Percentiles rank a stretch among this genome's conserved stretches.
Evolutionary conservation across 2,888 invertebrate species (phyloP).

Genomic region (Lydus trimaculatus): DNA sequence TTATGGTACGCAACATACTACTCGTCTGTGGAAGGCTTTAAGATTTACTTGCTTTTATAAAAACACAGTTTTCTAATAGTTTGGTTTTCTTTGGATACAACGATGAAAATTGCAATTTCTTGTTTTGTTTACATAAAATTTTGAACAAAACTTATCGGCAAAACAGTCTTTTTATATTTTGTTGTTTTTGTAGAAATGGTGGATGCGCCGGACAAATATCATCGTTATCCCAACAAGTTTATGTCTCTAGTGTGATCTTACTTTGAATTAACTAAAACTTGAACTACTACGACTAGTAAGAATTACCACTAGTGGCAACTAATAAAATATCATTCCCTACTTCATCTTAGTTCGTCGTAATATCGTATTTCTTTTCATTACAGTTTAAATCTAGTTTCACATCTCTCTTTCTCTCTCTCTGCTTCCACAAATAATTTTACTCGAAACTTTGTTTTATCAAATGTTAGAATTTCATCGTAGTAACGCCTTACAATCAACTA

Average conservation of each 20-base stretch:
- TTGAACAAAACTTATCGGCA: too few relatives aligned
- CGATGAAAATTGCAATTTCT: too few relatives aligned
- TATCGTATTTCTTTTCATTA: conserved; percentile 14
- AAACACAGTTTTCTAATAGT: too few relatives aligned
- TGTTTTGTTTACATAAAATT: too few relatives aligned
- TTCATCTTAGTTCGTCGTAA: background rate
- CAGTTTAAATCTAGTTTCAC: conserved; percentile 2
- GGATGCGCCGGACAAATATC: conserved; percentile 21
- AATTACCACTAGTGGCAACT: background rate
- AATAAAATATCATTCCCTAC: background rate
- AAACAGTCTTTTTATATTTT: background rate
- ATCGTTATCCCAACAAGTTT: background rate
- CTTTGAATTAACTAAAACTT: background rate
- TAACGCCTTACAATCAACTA: conserved; percentile 29
- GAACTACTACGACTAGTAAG: background rate
- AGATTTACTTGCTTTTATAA: too few relatives aligned
- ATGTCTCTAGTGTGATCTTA: conserved; percentile 2
- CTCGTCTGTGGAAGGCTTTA: too few relatives aligned
- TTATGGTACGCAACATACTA: too few relatives aligned
- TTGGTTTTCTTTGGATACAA: too few relatives aligned
- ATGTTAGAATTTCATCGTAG: conserved; percentile 15
- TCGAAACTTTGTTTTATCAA: conserved; percentile 29
- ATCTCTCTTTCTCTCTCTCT: background rate
- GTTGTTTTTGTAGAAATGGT: conserved; percentile 12
- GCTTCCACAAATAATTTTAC: conserved; percentile 26